These are phyloP conservation scores for Mionectes macconnelli DNA, from an alignment of 2,113 vertebrate species.

Conservation along the genomic window DNA sequence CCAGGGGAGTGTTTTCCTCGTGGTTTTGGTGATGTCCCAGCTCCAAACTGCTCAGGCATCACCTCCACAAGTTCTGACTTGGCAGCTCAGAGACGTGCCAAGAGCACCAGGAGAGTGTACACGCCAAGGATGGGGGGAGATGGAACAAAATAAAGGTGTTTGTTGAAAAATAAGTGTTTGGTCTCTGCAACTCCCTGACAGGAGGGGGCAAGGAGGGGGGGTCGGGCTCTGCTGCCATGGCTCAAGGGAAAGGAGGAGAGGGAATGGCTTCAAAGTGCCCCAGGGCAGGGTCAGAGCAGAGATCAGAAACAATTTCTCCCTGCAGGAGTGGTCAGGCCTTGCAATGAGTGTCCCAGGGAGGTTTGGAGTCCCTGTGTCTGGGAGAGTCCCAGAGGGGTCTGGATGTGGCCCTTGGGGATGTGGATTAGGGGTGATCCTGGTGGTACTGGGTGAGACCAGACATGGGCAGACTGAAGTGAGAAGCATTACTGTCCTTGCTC, in stretches of 20 bases:
- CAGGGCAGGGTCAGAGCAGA: neutral
- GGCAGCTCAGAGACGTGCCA: neutral
- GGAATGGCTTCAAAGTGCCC: neutral
- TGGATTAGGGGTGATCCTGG: neutral
- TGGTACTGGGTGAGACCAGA: neutral
- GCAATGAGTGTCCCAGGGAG: neutral
- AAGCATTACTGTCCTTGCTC: accelerated
- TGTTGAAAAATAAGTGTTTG: neutral
- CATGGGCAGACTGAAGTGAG: neutral
- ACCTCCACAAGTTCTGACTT: neutral
- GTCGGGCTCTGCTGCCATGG: neutral
- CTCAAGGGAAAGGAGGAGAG: neutral
- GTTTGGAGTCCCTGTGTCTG: neutral
- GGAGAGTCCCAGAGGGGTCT: neutral
- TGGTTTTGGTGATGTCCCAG: neutral
- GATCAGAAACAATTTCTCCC: neutral
- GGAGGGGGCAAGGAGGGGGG: neutral
- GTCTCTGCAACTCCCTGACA: accelerated
- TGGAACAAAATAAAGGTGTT: neutral
- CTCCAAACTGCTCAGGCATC: neutral
- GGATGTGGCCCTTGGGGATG: neutral
- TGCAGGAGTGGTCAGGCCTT: neutral
- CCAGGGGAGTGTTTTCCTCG: neutral
- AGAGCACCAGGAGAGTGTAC: neutral
- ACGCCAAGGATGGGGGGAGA: neutral